Evolutionary conservation across 2,888 invertebrate genomes (phyloP).

Genomic region (Dastarcus helophoroides): DNA sequence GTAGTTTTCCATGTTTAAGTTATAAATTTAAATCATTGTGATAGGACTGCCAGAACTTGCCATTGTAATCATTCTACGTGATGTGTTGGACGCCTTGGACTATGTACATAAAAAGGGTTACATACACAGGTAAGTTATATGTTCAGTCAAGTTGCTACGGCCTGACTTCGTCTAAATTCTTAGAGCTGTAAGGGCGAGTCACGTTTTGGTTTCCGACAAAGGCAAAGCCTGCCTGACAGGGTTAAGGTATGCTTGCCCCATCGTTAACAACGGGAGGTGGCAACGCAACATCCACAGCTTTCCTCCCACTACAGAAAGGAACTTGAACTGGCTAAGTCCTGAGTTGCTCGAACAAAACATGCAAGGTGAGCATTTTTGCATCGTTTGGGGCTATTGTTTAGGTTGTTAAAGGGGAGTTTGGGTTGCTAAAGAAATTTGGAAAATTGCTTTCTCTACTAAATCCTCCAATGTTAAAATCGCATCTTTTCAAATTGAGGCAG

Average conservation of each 20-base stretch:
- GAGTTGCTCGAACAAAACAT: constrained; percentile 70
- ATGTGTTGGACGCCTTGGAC: constrained; percentile 66
- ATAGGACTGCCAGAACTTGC: constrained; percentile 71
- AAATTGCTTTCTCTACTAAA: too few relatives aligned
- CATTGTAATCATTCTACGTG: constrained; percentile 66
- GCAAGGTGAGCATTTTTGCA: too few relatives aligned
- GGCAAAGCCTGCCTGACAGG: constrained; percentile 68
- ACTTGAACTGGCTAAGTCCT: constrained; percentile 85
- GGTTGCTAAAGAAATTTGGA: too few relatives aligned
- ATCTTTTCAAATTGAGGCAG: too few relatives aligned
- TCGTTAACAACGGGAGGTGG: constrained; percentile 60
- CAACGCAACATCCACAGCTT: constrained; percentile 65
- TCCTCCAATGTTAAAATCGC: too few relatives aligned
- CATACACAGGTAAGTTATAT: constrained; percentile 59
- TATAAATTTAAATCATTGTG: constrained; percentile 13
- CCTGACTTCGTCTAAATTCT: constrained; percentile 18
- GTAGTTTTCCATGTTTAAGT: constrained; percentile 1
- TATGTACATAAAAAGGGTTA: constrained; percentile 77
- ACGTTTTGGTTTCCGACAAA: constrained; percentile 63
- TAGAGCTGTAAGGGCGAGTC: constrained; percentile 73
- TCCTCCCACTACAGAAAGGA: constrained; percentile 56
- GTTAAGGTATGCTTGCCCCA: constrained; percentile 64
- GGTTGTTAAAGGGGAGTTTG: too few relatives aligned
- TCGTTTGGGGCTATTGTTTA: too few relatives aligned
- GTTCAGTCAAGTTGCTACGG: neutral